phyloP scores from a whole-genome alignment of 2,797 vertebrate species.

The Margarornis squamiger region DNA sequence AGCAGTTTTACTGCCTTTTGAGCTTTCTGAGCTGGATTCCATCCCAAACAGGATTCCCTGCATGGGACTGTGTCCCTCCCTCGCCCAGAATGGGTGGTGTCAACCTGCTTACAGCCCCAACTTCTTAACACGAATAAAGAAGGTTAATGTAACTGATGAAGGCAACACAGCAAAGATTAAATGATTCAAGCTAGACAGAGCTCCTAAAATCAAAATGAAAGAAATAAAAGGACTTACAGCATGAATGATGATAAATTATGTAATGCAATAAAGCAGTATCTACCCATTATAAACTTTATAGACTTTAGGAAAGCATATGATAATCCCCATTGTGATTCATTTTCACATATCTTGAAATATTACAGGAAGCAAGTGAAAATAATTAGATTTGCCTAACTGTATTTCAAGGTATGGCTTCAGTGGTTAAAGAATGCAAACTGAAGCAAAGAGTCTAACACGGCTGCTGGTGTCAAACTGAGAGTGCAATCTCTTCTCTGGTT shows the following conservation, averaged over 20 bases:
- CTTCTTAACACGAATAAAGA: not conserved
- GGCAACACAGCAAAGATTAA: not conserved
- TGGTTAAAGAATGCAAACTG: slow-evolving; percentile 7
- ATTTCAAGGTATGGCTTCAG: slow-evolving; percentile 26
- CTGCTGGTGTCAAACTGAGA: slow-evolving; percentile 36
- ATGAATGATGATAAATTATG: not conserved
- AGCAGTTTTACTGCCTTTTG: not conserved
- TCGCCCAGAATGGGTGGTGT: not conserved
- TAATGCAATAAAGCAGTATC: not conserved
- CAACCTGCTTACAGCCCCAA: not conserved
- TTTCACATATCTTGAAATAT: slow-evolving; percentile 16
- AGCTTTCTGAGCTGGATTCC: not conserved
- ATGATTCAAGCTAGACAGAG: not conserved
- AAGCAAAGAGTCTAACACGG: slow-evolving; percentile 4
- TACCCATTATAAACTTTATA: not conserved
- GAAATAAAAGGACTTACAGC: not conserved
- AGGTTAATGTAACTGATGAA: not conserved
- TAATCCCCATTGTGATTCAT: slow-evolving; percentile 10
- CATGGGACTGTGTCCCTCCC: not conserved
- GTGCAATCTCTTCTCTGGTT: slow-evolving; percentile 31
- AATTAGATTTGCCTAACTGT: slow-evolving; percentile 38
- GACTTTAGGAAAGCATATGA: slow-evolving; percentile 9
- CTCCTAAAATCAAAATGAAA: not conserved
- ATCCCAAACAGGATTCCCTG: not conserved
- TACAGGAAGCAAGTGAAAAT: slow-evolving; percentile 31